A percentile compares a stretch with the other conserved stretches of the same genome.
These are phyloP conservation scores for Lutjanus campechanus DNA, from an alignment of 2,797 vertebrate genomes.

Conservation along the genomic window DNA sequence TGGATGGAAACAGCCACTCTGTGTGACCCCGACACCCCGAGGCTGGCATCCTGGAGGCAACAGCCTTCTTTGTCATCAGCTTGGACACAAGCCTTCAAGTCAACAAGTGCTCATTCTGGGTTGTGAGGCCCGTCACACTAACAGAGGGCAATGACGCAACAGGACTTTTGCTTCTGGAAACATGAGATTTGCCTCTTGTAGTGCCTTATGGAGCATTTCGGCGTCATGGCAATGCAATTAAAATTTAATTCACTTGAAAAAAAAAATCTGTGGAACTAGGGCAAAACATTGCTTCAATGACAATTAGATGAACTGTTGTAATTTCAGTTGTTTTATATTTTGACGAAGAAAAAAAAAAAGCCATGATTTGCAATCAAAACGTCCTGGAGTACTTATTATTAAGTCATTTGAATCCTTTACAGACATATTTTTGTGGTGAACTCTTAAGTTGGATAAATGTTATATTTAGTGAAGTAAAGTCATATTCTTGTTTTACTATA, in stretches of 20 bases:
- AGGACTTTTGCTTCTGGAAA: conserved; percentile 92
- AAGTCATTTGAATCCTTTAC: conserved; percentile 75
- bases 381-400: conserved; percentile 81
- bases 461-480: conserved; percentile 83
- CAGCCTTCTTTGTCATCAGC: conserved; percentile 87
- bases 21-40: conserved; percentile 73
- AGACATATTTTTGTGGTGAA: conserved; percentile 84
- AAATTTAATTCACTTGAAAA: conserved; percentile 90
- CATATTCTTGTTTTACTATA: conserved; percentile 81
- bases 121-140: conserved; percentile 80
- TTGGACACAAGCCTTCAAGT: conserved; percentile 87
- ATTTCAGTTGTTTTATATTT: conserved; percentile 77
- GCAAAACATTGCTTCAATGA: conserved; percentile 79
- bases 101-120: conserved; percentile 77
- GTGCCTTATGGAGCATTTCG: conserved; percentile 98
- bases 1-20: conserved; percentile 72
- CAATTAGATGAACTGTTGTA: conserved; percentile 74
- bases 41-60: conserved; percentile 83
- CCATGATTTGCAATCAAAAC: conserved; percentile 92
- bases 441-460: conserved; percentile 81
- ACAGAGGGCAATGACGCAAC: conserved; percentile 91
- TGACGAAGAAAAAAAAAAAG: conserved; percentile 86
- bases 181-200: conserved; percentile 91
- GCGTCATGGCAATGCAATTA: conserved; percentile 93
- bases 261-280: conserved; percentile 61